These are phyloP conservation scores for Pandemis corylana DNA, from an alignment of 2,888 invertebrate genomes.

Conservation along the genomic window DNA sequence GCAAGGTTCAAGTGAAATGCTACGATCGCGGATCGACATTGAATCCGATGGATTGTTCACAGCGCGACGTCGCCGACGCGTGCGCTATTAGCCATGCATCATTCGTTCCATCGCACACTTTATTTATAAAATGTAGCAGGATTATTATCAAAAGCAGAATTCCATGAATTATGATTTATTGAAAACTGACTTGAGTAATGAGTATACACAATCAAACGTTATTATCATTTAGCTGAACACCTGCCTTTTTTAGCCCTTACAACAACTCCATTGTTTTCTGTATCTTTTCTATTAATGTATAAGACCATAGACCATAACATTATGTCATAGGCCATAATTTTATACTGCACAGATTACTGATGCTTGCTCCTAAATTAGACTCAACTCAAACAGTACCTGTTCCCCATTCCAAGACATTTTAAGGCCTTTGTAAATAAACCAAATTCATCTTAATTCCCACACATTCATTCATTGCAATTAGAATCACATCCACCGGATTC, in stretches of 20 bases:
- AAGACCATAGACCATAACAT: not conserved
- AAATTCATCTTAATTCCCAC: too few species aligned
- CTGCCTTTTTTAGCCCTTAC: not conserved
- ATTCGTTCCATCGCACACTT: not conserved
- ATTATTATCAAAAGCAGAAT: not conserved
- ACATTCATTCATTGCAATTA: too few species aligned
- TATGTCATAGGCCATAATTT: too few species aligned
- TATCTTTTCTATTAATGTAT: not conserved
- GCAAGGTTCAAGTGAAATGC: not conserved
- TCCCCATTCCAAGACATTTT: too few species aligned
- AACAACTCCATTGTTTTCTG: not conserved
- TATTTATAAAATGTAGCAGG: constrained; percentile 1
- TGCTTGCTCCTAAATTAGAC: not conserved
- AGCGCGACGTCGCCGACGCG: constrained; percentile 1
- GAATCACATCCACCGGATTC: too few species aligned
- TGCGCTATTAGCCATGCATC: not conserved
- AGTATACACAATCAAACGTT: not conserved
- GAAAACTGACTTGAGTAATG: not conserved
- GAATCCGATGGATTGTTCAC: not conserved
- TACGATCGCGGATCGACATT: not conserved
- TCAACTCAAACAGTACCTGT: too few species aligned
- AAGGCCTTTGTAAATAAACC: too few species aligned
- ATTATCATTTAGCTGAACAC: not conserved
- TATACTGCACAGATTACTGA: not conserved
- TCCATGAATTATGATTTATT: not conserved